Percentiles rank a stretch among this genome's conserved stretches.
These are phyloP conservation scores for Paramormyrops kingsleyae DNA, from an alignment of 2,113 vertebrate genomes.

Conservation along the genomic window DNA sequence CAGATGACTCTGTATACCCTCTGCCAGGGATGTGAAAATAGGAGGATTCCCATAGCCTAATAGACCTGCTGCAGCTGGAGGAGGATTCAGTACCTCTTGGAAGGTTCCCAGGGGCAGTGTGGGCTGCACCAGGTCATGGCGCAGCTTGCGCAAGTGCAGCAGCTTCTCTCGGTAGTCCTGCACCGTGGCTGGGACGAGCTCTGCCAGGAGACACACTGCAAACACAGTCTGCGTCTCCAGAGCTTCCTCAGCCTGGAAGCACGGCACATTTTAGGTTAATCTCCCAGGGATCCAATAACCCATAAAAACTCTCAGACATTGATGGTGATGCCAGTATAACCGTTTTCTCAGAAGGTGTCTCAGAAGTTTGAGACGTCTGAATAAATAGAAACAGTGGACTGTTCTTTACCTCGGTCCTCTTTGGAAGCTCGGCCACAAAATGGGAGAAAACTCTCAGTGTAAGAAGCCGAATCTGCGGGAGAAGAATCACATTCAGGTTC, in stretches of 20 bases:
- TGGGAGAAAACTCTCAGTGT: conserved; percentile 84
- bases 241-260: conserved; percentile 62
- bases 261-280: background rate
- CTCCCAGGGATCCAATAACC: background rate
- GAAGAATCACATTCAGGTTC: background rate
- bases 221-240: conserved; percentile 68
- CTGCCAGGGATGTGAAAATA: background rate
- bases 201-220: conserved; percentile 74
- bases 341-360: no score
- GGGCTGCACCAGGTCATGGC: conserved; percentile 73
- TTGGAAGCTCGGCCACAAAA: conserved; percentile 68
- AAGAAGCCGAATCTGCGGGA: conserved; percentile 76
- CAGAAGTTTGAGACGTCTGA: background rate
- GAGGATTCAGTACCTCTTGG: conserved; percentile 64
- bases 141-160: conserved; percentile 82
- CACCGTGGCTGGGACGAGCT: conserved; percentile 84
- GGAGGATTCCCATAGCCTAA: background rate
- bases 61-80: background rate
- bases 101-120: conserved; percentile 64
- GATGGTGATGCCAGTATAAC: background rate
- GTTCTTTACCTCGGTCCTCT: conserved; percentile 65
- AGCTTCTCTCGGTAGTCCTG: conserved; percentile 93
- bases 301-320: background rate
- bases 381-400: background rate
- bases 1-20: background rate